Conservation (phyloP, 2,113 vertebrate species). For the Monopterus albus region DNA sequence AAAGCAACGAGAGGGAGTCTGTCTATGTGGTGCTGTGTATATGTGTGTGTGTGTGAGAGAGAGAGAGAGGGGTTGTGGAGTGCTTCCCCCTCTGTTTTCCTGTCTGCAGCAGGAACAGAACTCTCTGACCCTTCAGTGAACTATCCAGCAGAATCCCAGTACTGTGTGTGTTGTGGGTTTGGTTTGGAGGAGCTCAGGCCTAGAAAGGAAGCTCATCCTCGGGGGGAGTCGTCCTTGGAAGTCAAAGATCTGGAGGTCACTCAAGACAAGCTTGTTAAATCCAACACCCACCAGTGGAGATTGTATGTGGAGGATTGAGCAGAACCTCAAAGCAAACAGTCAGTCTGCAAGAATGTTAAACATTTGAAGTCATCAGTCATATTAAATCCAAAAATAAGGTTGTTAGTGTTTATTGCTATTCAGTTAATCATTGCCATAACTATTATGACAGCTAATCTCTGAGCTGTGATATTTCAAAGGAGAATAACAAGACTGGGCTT, state of each 20-base stretch:
- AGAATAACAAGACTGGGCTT: slow-evolving; percentile 6
- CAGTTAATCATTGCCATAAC: slow-evolving; percentile 39
- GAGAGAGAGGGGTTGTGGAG: slow-evolving; percentile 12
- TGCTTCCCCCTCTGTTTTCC: slow-evolving; percentile 59
- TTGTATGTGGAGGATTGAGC: slow-evolving; percentile 45
- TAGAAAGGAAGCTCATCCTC: slow-evolving; percentile 57
- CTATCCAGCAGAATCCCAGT: slow-evolving; percentile 39
- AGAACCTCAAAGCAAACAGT: slow-evolving; percentile 56
- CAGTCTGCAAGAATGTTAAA: slow-evolving; percentile 35
- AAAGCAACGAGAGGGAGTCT: slow-evolving; percentile 31
- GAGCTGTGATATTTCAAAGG: slow-evolving; percentile 14
- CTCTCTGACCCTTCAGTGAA: slow-evolving; percentile 70
- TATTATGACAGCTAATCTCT: slow-evolving; percentile 5
- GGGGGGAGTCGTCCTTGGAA: slow-evolving; percentile 39
- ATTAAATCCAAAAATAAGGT: slow-evolving; percentile 8
- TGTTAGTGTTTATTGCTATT: slow-evolving; percentile 6
- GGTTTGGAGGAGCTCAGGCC: slow-evolving; percentile 34
- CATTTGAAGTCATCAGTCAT: slow-evolving; percentile 45
- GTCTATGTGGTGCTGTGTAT: slow-evolving; percentile 37
- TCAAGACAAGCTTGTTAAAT: slow-evolving; percentile 65
- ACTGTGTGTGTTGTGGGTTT: slow-evolving; percentile 14
- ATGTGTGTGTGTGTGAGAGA: neutral
- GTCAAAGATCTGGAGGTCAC: slow-evolving; percentile 65
- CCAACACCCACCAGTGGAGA: slow-evolving; percentile 56
- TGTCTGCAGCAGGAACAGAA: slow-evolving; percentile 64